phyloP scores from a whole-genome alignment of 2,113 vertebrate species.

The Tachycineta bicolor region DNA sequence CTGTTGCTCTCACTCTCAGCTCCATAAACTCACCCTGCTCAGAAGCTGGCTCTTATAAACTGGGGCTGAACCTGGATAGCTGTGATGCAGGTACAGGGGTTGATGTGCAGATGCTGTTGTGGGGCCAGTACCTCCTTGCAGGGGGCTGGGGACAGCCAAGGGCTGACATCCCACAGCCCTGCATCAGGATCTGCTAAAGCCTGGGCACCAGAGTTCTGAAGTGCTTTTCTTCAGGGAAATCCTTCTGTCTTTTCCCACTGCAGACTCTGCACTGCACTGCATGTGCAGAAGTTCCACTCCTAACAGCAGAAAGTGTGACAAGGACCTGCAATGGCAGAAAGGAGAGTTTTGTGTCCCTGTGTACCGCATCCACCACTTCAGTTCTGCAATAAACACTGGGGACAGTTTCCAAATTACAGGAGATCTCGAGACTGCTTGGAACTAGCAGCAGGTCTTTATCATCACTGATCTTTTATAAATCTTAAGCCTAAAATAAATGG shows the following conservation, averaged over 20 bases:
- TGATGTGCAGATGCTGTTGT: background rate
- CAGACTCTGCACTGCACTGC: background rate
- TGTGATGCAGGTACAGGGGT: background rate
- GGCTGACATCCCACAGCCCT: background rate
- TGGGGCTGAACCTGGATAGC: background rate
- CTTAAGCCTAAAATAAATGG: constrained; percentile 19
- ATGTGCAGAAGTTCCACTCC: background rate
- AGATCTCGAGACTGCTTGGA: background rate
- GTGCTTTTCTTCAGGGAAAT: background rate
- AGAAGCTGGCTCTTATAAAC: background rate
- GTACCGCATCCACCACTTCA: background rate
- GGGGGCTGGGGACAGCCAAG: background rate
- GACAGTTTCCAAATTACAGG: background rate
- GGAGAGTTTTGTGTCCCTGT: background rate
- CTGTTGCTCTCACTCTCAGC: background rate
- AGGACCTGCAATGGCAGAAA: background rate
- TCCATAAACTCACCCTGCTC: background rate
- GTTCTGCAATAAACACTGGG: background rate
- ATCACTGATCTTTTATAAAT: constrained; percentile 14
- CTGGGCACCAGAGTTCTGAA: background rate
- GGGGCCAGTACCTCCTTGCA: background rate
- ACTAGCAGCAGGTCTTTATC: constrained; percentile 1
- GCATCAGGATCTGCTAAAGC: background rate
- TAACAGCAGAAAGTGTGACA: background rate
- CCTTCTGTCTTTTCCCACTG: background rate